Evolutionary conservation across 1,140 invertebrate genomes (phyloP), one percentile per base, ranked within the genome.

Genomic region (Alviniconcha marisindica): DNA sequence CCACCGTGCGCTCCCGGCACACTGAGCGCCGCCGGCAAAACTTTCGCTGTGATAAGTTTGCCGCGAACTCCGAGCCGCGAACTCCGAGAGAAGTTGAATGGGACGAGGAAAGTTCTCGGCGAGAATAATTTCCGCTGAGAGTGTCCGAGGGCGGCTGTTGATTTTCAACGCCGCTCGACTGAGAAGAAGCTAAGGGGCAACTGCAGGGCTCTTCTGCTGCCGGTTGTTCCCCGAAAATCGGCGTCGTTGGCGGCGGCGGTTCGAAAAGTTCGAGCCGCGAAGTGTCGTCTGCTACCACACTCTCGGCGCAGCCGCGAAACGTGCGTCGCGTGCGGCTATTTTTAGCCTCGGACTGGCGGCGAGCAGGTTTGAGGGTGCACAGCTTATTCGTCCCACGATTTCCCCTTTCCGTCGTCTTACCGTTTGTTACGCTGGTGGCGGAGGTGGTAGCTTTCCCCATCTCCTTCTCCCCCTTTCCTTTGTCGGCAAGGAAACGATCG

Each of bases 281-380:
- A 73, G 18, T 40, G 71, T 44, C 71, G 71, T 42, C 38, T 44
- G 42, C 71, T 24, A 12, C 42, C 66, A 10, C 1, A 33, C 33
- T 36, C 10, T 36, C 54, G 15, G 0, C 31, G 66, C 66, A 38
- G n/a, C 31, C 36, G 38, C 15, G 38, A 71, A 71, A 74, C 36
- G 71, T 74, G 71, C 71, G 71, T 42, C 66, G 66, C 66, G 66
- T 71, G 66, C 33, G 42, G 36, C 14, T 74, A 74, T 74, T 74
- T 74, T 74, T 40, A 44, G 71, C 24, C 71, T 74, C 28, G 7
- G 15, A n/a, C 38, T 74, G 71, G 18, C 38, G 21, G 2, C 2
- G 36, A 44, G 36, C 21, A 10, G 38, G 71, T 42, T 42, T 42
- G 14, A 42, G 18, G 36, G 5, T 40, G 21, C 66, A 10, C 3